These are phyloP conservation scores for Drosophila dunni DNA, from an alignment of 1,140 invertebrate species.

Conservation along the genomic window DNA sequence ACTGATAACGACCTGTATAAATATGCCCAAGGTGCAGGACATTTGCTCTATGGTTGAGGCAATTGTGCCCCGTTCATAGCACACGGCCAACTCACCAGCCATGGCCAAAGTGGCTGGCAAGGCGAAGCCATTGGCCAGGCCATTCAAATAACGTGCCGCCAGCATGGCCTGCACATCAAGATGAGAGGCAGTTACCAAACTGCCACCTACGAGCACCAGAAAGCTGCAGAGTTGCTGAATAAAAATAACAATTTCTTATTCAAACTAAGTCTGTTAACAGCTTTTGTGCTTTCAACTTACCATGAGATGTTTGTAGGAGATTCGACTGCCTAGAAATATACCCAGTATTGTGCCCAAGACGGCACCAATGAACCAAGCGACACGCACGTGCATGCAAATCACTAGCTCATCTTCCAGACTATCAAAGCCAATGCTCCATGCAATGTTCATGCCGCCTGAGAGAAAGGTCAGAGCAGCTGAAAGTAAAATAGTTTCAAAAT, in stretches of 20 bases:
- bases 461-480: slow-evolving; percentile 63
- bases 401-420: slow-evolving; percentile 25
- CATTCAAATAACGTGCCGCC: slow-evolving; percentile 60
- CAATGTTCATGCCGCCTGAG: slow-evolving; percentile 68
- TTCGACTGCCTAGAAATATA: slow-evolving; percentile 17
- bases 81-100: slow-evolving; percentile 59
- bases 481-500: background rate
- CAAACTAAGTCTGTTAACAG: background rate
- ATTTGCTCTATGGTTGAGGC: slow-evolving; percentile 56
- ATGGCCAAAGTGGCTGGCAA: slow-evolving; percentile 57
- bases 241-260: too few relatives aligned
- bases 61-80: slow-evolving; percentile 58
- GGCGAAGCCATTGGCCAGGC: slow-evolving; percentile 62
- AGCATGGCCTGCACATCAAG: slow-evolving; percentile 41
- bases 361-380: slow-evolving; percentile 64
- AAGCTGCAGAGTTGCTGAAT: slow-evolving; percentile 56
- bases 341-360: slow-evolving; percentile 51
- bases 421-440: slow-evolving; percentile 70
- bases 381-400: slow-evolving; percentile 46
- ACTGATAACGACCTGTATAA: slow-evolving; percentile 63
- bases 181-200: slow-evolving; percentile 28
- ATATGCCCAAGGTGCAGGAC: slow-evolving; percentile 56
- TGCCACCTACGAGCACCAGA: slow-evolving; percentile 52
- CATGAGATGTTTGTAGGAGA: slow-evolving; percentile 56
- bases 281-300: slow-evolving; percentile 25